A percentile compares a stretch with the other conserved stretches of the same genome.
Evolutionary conservation across 2,797 vertebrate genomes (phyloP).

Genomic region (Hipposideros larvatus): DNA sequence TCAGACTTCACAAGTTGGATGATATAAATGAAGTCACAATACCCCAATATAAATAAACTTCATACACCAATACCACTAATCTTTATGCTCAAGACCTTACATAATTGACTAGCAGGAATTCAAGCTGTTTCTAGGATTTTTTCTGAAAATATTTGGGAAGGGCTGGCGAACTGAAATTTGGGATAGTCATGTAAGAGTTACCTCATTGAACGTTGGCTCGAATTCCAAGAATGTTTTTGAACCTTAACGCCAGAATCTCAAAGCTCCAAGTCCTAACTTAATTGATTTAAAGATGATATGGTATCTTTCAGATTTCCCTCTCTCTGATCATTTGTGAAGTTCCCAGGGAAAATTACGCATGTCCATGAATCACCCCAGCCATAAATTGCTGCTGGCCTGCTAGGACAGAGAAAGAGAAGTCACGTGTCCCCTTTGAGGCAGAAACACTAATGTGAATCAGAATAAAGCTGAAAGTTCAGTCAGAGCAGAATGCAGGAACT

Average conservation of each 20-base stretch:
- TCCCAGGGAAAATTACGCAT: neutral
- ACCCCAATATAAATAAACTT: neutral
- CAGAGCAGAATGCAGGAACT: conserved; percentile 3
- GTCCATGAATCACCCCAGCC: neutral
- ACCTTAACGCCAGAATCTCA: neutral
- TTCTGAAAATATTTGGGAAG: neutral
- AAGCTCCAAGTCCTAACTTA: neutral
- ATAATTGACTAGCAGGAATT: neutral
- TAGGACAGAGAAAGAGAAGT: neutral
- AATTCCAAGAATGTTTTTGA: conserved; percentile 15
- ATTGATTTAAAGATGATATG: neutral
- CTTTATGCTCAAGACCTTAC: neutral
- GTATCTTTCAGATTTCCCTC: neutral
- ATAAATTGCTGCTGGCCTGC: neutral
- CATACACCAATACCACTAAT: neutral
- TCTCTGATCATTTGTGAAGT: neutral
- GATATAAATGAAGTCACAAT: neutral
- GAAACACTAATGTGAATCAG: conserved; percentile 5
- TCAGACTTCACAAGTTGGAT: neutral
- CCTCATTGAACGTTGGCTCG: neutral
- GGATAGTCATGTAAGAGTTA: neutral
- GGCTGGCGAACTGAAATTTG: neutral
- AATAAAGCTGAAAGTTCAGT: neutral
- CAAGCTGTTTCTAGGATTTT: conserved; percentile 33
- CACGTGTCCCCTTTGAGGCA: neutral